These are phyloP conservation scores for Cephus pygmeus DNA, from an alignment of 2,888 invertebrate genomes.

Conservation along the genomic window DNA sequence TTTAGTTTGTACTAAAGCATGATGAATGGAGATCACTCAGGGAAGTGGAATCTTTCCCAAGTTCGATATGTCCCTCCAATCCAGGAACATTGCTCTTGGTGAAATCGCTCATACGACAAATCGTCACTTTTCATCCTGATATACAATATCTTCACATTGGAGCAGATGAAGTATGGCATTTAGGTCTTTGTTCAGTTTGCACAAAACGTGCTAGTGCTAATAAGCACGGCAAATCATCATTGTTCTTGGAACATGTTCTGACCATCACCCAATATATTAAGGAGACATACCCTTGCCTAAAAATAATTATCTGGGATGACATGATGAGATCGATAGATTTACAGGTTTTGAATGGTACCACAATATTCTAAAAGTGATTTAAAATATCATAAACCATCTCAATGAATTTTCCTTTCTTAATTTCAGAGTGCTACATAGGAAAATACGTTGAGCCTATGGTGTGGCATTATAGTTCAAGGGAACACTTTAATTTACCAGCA, in stretches of 20 bases:
- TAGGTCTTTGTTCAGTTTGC: slow-evolving; percentile 73
- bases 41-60: slow-evolving; percentile 75
- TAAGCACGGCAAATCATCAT: slow-evolving; percentile 69
- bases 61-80: slow-evolving; percentile 80
- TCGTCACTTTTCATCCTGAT: slow-evolving; percentile 74
- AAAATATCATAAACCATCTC: background rate
- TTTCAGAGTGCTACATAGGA: slow-evolving; percentile 72
- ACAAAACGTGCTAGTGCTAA: slow-evolving; percentile 65
- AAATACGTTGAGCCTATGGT: slow-evolving; percentile 75
- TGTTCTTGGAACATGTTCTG: slow-evolving; percentile 77
- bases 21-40: slow-evolving; percentile 74
- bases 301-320: slow-evolving; percentile 87
- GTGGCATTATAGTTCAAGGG: slow-evolving; percentile 75
- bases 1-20: slow-evolving; percentile 79
- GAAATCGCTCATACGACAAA: slow-evolving; percentile 78
- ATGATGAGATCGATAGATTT: slow-evolving; percentile 77
- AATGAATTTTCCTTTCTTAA: slow-evolving; percentile 21
- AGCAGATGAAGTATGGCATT: slow-evolving; percentile 86
- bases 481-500: slow-evolving; percentile 67
- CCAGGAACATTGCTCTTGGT: slow-evolving; percentile 73
- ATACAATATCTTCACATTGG: slow-evolving; percentile 81
- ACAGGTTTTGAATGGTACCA: slow-evolving; percentile 70
- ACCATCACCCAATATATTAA: slow-evolving; percentile 72
- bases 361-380: slow-evolving; percentile 21
- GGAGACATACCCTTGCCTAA: slow-evolving; percentile 72